Evolutionary conservation across 2,797 vertebrate genomes (phyloP).

Genomic region (Cynodonichthys magdalenae): DNA sequence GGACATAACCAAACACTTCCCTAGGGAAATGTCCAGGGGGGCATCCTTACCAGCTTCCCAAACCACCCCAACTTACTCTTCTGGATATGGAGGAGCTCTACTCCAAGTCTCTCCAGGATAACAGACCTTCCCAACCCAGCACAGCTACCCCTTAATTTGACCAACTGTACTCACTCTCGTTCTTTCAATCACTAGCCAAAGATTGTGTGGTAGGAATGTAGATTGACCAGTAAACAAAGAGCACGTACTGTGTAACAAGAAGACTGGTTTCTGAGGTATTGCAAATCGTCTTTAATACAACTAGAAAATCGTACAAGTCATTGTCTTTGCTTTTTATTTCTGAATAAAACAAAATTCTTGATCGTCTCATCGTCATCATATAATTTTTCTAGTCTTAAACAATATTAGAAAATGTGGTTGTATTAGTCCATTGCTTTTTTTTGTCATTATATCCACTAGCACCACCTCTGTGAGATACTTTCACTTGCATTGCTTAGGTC

Average conservation of each 20-base stretch:
- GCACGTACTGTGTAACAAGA: conserved; percentile 1
- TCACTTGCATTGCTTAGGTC: conserved; percentile 30
- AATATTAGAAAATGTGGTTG: background rate
- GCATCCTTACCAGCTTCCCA: too few species aligned
- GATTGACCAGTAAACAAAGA: too few species aligned
- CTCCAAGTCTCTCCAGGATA: too few species aligned
- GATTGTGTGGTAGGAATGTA: too few species aligned
- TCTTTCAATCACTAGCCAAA: too few species aligned
- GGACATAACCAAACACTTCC: too few species aligned
- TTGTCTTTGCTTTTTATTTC: background rate
- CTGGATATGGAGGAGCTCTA: too few species aligned
- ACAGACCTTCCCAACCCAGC: too few species aligned
- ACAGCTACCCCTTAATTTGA: too few species aligned
- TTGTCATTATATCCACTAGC: conserved; percentile 16
- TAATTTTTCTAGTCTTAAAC: conserved; percentile 1
- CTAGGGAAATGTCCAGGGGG: too few species aligned
- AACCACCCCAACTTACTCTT: too few species aligned
- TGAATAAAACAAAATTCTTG: conserved; percentile 1
- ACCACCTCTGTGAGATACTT: conserved; percentile 32
- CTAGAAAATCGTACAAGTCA: conserved; percentile 17
- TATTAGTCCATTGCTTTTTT: conserved; percentile 1
- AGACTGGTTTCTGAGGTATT: conserved; percentile 11
- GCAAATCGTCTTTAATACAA: background rate
- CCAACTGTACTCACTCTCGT: too few species aligned
- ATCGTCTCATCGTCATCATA: conserved; percentile 21